Base-by-base conservation (phyloP, 2,113 vertebrate genomes). In the Nothoprocta pentlandii region DNA sequence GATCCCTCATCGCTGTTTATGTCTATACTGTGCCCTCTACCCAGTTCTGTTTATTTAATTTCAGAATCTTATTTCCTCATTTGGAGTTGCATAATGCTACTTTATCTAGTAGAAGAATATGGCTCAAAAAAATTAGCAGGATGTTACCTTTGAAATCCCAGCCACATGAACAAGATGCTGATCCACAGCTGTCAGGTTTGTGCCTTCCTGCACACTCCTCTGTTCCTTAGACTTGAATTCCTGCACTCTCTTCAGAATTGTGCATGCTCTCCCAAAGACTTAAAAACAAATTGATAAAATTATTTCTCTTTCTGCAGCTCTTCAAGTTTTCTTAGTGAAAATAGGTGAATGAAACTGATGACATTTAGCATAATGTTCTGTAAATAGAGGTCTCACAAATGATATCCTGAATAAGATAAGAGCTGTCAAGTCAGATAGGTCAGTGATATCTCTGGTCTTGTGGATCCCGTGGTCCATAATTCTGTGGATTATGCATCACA, bases 261-360 rank as follows among this genome's bases (percentile, higher is more conserved):
- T 61, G 46, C 32, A 86, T 85, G 91, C 80, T 46, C 51, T 92
- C 80, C n/a, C 54, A 88, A 74, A 80, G 46, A 4, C 92, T 93
- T 88, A 49, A 67, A 88, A 94, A 86, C 32, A 94, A 71, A 56
- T 32, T 36, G 80, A 92, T 86, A 68, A 84, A 75, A 59, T 68
- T 0, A 19, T 51, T 93, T 87, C 85, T 66, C 30, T 87, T 34
- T 69, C 85, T 88, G 34, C 56, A 74, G 71, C 21, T 86, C 51
- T 63, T 88, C 90, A 95, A 94, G 88, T 66, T 90, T 86, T 66
- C 92, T 92, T 62, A 94, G 68, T 80, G 25, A 62, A 30, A 84
- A 90, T 6, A 4, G 0, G 11, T 46, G 47, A 85, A 75, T 10
- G 25, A 64, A 47, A 89, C 76, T 53, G 44, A 62, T 13, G 41